Evolutionary conservation across 2,888 invertebrate species (phyloP).

Genomic region (Gortyna flavago): DNA sequence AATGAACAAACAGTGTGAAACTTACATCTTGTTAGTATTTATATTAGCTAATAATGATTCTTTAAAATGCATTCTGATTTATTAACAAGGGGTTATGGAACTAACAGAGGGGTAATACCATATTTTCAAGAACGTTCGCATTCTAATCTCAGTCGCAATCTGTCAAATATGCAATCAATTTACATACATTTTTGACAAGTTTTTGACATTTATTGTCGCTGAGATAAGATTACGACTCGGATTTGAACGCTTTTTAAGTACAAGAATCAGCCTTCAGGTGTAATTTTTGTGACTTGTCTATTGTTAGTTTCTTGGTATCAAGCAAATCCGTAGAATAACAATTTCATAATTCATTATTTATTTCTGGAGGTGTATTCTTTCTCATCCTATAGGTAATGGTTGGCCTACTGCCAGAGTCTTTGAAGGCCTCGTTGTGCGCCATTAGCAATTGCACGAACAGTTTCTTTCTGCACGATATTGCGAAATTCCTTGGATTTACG

Average conservation of each 20-base stretch:
- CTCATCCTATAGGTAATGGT: slow-evolving; percentile 1
- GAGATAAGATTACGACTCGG: background rate
- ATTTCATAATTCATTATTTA: background rate
- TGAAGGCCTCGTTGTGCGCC: slow-evolving; percentile 25
- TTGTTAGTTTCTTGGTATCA: background rate
- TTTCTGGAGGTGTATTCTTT: slow-evolving; percentile 6
- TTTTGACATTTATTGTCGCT: background rate
- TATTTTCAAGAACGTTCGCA: too few species aligned
- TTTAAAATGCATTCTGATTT: background rate
- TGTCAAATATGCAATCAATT: too few species aligned
- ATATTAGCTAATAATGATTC: background rate
- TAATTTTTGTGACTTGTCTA: background rate
- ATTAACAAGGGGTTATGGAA: background rate
- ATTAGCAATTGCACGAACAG: slow-evolving; percentile 44
- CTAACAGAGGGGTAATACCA: too few species aligned
- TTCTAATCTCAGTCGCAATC: too few species aligned
- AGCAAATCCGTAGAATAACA: background rate
- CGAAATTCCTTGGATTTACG: slow-evolving; percentile 26
- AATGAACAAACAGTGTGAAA: background rate
- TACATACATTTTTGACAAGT: too few species aligned
- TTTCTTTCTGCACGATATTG: slow-evolving; percentile 40
- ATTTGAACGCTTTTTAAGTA: background rate
- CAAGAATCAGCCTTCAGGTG: too few species aligned
- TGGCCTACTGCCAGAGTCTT: slow-evolving; percentile 40
- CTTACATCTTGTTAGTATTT: background rate